Evolutionary conservation across 2,888 invertebrate genomes (phyloP).

Genomic region (Unio pictorum): DNA sequence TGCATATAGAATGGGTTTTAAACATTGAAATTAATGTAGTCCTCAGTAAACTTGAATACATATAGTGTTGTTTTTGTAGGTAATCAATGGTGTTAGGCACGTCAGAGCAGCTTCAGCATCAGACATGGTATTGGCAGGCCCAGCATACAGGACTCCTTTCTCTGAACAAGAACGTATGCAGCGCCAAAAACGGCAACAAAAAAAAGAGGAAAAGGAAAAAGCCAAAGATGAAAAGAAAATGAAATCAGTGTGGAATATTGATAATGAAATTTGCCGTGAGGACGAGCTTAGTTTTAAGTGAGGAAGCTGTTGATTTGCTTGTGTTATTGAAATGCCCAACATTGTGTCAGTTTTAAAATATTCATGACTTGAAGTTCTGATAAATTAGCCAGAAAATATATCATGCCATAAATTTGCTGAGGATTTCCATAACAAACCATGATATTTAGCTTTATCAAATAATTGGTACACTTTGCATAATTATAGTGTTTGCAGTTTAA

Average conservation of each 20-base stretch:
- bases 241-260: conserved; percentile 64
- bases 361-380: too few relatives aligned
- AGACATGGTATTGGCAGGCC: conserved; percentile 42
- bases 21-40: too few relatives aligned
- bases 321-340: neutral
- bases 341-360: conserved; percentile 1
- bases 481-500: too few relatives aligned
- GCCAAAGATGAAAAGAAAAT: conserved; percentile 55
- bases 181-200: conserved; percentile 38
- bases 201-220: conserved; percentile 61
- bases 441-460: too few relatives aligned
- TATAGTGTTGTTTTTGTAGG: conserved; percentile 10
- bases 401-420: too few relatives aligned
- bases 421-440: too few relatives aligned
- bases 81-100: conserved; percentile 26
- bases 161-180: conserved; percentile 51
- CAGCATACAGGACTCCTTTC: conserved; percentile 56
- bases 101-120: conserved; percentile 24
- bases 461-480: too few relatives aligned
- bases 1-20: too few relatives aligned
- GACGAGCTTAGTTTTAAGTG: conserved; percentile 61
- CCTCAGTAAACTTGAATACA: too few relatives aligned
- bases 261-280: conserved; percentile 53
- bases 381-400: too few relatives aligned
- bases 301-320: conserved; percentile 7